Conservation (phyloP, 2,113 vertebrate species). For the Ibidorhyncha struthersii region DNA sequence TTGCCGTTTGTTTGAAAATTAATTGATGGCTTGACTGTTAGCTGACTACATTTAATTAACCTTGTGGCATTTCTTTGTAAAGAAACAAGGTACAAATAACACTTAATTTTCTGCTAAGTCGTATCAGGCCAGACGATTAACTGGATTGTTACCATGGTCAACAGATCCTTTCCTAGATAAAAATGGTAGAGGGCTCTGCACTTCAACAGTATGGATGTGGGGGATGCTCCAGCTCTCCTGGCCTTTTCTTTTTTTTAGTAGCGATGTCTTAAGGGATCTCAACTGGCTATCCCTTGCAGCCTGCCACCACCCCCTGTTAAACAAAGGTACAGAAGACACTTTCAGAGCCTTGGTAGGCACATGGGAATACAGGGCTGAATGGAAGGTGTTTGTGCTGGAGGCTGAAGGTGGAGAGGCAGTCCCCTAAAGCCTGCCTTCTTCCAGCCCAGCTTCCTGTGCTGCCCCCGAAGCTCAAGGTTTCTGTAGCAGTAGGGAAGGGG, state of each 20-base stretch:
- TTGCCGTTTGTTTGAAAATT: neutral
- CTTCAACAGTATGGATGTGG: neutral
- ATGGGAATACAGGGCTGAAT: neutral
- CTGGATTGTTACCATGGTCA: neutral
- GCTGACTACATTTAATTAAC: conserved; percentile 4
- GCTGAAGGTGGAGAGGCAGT: neutral
- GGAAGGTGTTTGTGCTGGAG: neutral
- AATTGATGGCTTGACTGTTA: neutral
- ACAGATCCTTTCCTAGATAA: neutral
- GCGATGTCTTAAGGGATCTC: neutral
- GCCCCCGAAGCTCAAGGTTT: neutral
- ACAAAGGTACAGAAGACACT: neutral
- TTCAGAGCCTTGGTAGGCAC: neutral
- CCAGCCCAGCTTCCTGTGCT: neutral
- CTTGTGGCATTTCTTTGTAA: neutral
- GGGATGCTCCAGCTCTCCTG: neutral
- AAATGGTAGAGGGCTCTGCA: neutral
- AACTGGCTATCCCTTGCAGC: neutral
- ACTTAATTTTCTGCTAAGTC: neutral
- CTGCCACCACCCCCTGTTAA: neutral
- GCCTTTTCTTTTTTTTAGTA: neutral
- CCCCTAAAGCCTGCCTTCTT: neutral
- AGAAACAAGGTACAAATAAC: neutral
- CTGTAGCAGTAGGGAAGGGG: conserved; percentile 6
- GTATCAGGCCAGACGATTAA: neutral